phyloP scores from a whole-genome alignment of 2,797 vertebrate genomes.

The Myotis findleyi region DNA sequence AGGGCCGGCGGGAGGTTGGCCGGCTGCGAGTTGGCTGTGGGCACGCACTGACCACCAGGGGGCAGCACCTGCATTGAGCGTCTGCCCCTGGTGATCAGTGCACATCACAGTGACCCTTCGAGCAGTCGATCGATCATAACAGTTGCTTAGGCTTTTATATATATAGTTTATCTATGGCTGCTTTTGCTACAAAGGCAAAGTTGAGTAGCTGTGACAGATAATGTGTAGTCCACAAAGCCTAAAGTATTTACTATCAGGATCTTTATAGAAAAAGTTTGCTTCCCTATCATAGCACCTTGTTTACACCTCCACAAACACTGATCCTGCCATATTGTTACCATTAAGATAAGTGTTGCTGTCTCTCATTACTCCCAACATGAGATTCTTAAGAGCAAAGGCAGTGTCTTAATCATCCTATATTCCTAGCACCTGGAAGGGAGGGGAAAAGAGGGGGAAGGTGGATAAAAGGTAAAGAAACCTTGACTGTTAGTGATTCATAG shows the following conservation, averaged over 20 bases:
- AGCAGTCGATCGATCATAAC: too few relatives aligned
- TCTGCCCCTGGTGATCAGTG: too few relatives aligned
- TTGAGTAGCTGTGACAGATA: neutral
- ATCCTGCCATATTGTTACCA: neutral
- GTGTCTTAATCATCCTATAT: neutral
- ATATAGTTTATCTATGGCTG: neutral
- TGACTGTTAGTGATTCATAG: neutral
- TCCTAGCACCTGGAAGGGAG: neutral
- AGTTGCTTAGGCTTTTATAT: too few relatives aligned
- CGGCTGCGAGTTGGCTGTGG: too few relatives aligned
- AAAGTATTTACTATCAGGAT: neutral
- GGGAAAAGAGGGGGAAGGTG: neutral
- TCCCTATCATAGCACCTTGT: neutral
- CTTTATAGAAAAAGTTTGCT: neutral
- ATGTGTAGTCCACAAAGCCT: neutral
- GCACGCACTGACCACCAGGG: too few relatives aligned
- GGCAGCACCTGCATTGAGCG: too few relatives aligned
- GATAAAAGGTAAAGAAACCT: neutral
- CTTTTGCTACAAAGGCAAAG: neutral
- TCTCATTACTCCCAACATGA: neutral
- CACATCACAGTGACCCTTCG: fast-evolving
- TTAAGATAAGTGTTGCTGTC: neutral
- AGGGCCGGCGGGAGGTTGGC: too few relatives aligned
- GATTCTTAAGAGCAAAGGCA: neutral
- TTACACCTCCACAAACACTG: neutral